Conservation (phyloP, 2,888 invertebrate species). For the Rhingia rostrata region DNA sequence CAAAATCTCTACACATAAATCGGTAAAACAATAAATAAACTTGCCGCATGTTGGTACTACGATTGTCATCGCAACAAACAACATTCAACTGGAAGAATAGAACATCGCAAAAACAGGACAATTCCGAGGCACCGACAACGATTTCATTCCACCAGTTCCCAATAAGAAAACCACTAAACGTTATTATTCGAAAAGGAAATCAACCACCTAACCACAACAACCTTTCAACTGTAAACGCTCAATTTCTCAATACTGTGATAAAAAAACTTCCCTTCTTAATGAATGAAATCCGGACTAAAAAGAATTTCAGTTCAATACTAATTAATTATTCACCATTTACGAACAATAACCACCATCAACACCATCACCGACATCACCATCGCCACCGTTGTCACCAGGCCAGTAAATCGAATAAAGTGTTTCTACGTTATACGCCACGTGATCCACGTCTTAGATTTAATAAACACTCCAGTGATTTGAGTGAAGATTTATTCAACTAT, state of each 20-base stretch:
- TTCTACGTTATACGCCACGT: constrained; percentile 82
- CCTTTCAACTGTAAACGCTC: constrained; percentile 52
- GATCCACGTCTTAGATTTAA: constrained; percentile 82
- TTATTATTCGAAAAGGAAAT: constrained; percentile 10
- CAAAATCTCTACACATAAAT: constrained; percentile 30
- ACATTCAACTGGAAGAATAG: constrained; percentile 76
- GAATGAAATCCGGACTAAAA: constrained; percentile 82
- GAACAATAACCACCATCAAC: constrained; percentile 68
- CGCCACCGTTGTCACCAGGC: constrained; percentile 68
- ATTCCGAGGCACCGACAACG: constrained; percentile 51
- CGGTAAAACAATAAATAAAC: constrained; percentile 64
- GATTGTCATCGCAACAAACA: constrained; percentile 76
- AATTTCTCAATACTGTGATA: constrained; percentile 78
- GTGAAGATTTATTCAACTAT: constrained; percentile 81
- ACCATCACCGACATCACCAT: constrained; percentile 54
- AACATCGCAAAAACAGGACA: constrained; percentile 66
- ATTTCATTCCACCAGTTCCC: constrained; percentile 9
- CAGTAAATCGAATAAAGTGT: constrained; percentile 82
- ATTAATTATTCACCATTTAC: constrained; percentile 68
- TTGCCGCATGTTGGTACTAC: constrained; percentile 82
- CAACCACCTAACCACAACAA: constrained; percentile 40
- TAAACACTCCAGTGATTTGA: constrained; percentile 81
- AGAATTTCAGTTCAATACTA: constrained; percentile 69
- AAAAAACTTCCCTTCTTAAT: constrained; percentile 81
- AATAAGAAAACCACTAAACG: background rate